Conservation (phyloP, 2,113 vertebrate species). For the Thalassarche chlororhynchos region DNA sequence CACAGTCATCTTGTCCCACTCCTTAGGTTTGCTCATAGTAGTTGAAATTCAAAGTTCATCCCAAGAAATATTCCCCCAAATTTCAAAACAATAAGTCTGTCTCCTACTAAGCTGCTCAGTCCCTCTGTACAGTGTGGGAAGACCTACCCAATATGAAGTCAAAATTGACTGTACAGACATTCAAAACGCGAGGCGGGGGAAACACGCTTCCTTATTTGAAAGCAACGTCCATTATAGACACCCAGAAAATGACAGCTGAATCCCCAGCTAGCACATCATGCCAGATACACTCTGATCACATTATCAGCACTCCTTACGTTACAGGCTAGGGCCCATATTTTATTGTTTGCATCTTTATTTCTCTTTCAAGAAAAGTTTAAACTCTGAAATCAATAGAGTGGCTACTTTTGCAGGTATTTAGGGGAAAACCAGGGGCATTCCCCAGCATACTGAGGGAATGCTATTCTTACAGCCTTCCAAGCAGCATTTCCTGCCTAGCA, state of each 20-base stretch:
- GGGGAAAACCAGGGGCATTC: background rate
- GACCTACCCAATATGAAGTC: background rate
- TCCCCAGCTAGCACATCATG: background rate
- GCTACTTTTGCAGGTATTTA: background rate
- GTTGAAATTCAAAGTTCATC: background rate
- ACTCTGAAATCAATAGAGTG: background rate
- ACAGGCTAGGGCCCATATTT: background rate
- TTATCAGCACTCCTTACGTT: background rate
- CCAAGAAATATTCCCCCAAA: background rate
- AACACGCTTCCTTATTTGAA: background rate
- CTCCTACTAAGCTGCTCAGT: background rate
- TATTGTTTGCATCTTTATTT: background rate
- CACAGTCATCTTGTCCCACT: background rate
- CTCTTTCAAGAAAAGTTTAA: background rate
- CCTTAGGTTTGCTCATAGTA: background rate
- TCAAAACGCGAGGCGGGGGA: fast-evolving
- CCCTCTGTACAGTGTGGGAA: background rate
- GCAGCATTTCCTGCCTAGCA: background rate
- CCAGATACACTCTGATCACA: background rate
- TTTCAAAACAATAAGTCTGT: background rate
- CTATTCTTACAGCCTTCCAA: background rate
- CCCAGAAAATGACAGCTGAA: background rate
- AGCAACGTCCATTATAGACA: fast-evolving
- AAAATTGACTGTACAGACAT: background rate
- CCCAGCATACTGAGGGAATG: background rate